phyloP scores from a whole-genome alignment of 2,888 invertebrate genomes.

The Hirtodrosophila cameraria region DNA sequence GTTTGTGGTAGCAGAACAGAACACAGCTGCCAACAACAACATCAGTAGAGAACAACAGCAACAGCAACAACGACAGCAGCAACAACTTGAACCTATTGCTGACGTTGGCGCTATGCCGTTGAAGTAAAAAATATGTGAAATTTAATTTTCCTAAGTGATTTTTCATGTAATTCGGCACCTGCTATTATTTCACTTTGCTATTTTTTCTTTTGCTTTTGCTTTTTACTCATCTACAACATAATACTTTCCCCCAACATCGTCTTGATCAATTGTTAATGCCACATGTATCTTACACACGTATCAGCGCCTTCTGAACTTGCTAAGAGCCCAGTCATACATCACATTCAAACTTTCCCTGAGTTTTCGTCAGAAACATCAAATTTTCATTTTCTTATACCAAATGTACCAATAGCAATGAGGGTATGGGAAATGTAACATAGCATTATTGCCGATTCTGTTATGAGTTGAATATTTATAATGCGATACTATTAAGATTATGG shows the following conservation, averaged over 20 bases:
- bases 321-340: slow-evolving; percentile 69
- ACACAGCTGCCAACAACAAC: slow-evolving; percentile 48
- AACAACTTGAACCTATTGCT: slow-evolving; percentile 56
- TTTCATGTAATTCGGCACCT: slow-evolving; percentile 81
- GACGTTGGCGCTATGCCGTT: slow-evolving; percentile 57
- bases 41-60: slow-evolving; percentile 16
- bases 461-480: too few species aligned
- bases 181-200: slow-evolving; percentile 74
- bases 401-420: too few species aligned
- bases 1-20: slow-evolving; percentile 68
- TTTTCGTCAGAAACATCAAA: slow-evolving; percentile 43
- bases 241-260: slow-evolving; percentile 63
- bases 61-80: slow-evolving; percentile 5
- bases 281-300: slow-evolving; percentile 61
- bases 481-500: too few species aligned
- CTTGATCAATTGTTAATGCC: slow-evolving; percentile 77
- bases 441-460: slow-evolving; percentile 25
- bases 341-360: slow-evolving; percentile 50
- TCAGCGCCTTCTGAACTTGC: slow-evolving; percentile 72
- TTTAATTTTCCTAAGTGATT: slow-evolving; percentile 79
- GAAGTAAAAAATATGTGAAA: slow-evolving; percentile 80
- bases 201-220: slow-evolving; percentile 35
- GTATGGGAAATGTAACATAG: too few species aligned
- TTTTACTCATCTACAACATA: slow-evolving; percentile 54
- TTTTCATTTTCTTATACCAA: slow-evolving; percentile 66